phyloP scores from a whole-genome alignment of 2,113 vertebrate species.

The Mastomys coucha region DNA sequence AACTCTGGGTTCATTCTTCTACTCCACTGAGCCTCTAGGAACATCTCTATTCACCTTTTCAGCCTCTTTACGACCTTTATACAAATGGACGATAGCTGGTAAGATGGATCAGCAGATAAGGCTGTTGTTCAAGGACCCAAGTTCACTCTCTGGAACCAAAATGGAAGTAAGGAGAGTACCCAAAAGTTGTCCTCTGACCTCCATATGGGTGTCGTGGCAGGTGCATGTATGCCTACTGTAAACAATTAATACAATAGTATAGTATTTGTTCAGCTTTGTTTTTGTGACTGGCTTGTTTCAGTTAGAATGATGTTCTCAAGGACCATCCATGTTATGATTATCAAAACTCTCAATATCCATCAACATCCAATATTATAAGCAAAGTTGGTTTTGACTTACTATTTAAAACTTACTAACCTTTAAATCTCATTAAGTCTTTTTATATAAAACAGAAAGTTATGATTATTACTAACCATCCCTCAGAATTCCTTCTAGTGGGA shows the following conservation, averaged over 20 bases:
- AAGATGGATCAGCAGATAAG: neutral
- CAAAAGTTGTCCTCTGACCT: neutral
- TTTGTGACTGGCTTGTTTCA: neutral
- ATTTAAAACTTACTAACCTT: neutral
- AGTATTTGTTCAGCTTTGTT: slow-evolving; percentile 8
- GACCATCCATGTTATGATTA: neutral
- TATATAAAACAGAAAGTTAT: neutral
- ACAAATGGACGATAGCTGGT: accelerated
- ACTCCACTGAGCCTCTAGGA: neutral
- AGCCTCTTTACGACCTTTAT: neutral
- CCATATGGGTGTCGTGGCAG: neutral
- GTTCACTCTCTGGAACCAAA: neutral
- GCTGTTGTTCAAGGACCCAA: neutral
- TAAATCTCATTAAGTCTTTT: neutral
- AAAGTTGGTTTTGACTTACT: neutral
- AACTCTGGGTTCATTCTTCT: neutral
- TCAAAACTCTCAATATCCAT: neutral
- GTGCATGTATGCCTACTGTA: no score
- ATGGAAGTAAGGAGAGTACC: neutral
- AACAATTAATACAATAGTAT: neutral
- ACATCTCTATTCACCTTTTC: neutral
- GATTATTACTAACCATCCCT: neutral
- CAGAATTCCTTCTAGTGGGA: neutral
- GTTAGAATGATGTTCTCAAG: neutral
- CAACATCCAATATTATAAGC: neutral